Percentiles rank a stretch among this genome's conserved stretches.
These are phyloP conservation scores for Echeneis naucrates DNA, from an alignment of 2,797 vertebrate species.

Conservation along the genomic window DNA sequence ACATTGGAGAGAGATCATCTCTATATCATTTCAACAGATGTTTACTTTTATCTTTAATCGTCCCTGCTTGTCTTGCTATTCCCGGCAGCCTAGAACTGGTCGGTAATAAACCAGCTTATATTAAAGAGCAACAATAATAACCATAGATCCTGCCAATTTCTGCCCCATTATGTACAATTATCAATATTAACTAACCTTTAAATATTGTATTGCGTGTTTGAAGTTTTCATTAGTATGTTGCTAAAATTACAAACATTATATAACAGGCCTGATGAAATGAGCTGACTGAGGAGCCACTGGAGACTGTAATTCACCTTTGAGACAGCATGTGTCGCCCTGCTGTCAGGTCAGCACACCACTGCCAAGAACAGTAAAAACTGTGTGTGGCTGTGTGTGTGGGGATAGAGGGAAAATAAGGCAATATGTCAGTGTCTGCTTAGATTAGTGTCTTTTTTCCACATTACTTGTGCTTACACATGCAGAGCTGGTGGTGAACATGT, in stretches of 20 bases:
- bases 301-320: conserved; percentile 17
- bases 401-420: not conserved
- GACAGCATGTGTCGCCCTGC: conserved; percentile 47
- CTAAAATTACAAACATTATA: not conserved
- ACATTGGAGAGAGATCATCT: too few species aligned
- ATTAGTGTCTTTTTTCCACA: not conserved
- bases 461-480: not conserved
- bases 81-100: too few species aligned
- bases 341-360: not conserved
- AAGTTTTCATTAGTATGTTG: not conserved
- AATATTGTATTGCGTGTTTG: not conserved
- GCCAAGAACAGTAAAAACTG: not conserved
- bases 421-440: not conserved
- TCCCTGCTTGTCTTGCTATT: too few species aligned
- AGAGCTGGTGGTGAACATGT: not conserved
- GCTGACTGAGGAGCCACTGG: not conserved
- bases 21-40: too few species aligned
- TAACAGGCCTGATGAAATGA: not conserved
- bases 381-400: not conserved
- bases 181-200: not conserved
- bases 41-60: too few species aligned
- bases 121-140: not conserved
- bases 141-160: not conserved
- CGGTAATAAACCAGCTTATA: not conserved
- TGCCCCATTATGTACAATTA: not conserved